A percentile compares a stretch with the other conserved stretches of the same genome.
Evolutionary conservation across 2,888 invertebrate species (phyloP).

Genomic region (Caenorhabditis afra): DNA sequence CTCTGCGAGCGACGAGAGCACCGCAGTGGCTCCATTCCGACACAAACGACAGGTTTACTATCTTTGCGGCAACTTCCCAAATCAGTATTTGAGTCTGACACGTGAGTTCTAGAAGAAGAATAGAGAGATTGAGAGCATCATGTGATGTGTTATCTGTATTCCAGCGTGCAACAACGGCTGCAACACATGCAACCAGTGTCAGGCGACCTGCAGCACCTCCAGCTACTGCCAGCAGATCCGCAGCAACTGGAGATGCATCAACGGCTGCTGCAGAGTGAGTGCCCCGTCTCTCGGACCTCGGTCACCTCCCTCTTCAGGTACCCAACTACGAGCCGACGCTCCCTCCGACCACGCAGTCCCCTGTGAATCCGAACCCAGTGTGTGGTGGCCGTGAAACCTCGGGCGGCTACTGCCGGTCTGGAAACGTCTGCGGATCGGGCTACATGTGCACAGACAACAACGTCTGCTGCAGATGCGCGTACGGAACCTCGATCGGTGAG

Average conservation of each 20-base stretch:
- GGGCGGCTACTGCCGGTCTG: constrained; percentile 65
- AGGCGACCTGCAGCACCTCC: constrained; percentile 56
- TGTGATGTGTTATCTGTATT: neutral
- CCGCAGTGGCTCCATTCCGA: constrained; percentile 23
- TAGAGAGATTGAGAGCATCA: neutral
- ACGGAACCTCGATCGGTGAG: constrained; percentile 64
- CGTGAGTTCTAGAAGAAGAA: constrained; percentile 51
- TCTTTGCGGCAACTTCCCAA: constrained; percentile 63
- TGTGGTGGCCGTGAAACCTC: constrained; percentile 68
- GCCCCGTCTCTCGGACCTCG: no score
- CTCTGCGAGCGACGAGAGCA: constrained; percentile 18
- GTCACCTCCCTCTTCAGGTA: neutral
- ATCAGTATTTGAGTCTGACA: constrained; percentile 61
- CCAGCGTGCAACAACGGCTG: constrained; percentile 62
- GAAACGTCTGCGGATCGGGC: constrained; percentile 58
- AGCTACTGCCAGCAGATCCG: constrained; percentile 62
- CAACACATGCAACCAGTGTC: constrained; percentile 56
- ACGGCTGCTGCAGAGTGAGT: constrained; percentile 60
- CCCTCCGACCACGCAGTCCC: constrained; percentile 44
- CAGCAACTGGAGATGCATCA: constrained; percentile 61
- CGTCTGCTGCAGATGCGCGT: constrained; percentile 65
- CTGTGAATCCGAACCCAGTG: constrained; percentile 51
- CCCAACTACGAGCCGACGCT: constrained; percentile 46
- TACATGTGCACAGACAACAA: constrained; percentile 65
- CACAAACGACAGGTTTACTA: constrained; percentile 58